These are phyloP conservation scores for Eucera pruinosa DNA, from an alignment of 2,888 invertebrate species.

Conservation along the genomic window DNA sequence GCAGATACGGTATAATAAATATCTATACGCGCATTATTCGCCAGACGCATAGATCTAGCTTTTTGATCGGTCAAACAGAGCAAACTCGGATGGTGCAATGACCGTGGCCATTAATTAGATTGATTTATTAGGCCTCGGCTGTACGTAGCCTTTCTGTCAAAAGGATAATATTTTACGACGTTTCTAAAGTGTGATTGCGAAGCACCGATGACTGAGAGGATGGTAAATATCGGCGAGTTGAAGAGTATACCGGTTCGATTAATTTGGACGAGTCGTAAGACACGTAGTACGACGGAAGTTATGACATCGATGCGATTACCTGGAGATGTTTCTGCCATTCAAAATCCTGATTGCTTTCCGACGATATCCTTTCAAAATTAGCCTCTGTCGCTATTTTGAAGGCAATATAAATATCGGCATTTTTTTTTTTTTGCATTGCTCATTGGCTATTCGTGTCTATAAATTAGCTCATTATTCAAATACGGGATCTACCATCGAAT, in stretches of 20 bases:
- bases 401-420: not conserved
- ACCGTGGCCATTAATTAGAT: slow-evolving; percentile 33
- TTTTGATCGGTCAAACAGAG: slow-evolving; percentile 30
- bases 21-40: slow-evolving; percentile 22
- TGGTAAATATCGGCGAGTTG: slow-evolving; percentile 6
- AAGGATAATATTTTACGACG: slow-evolving; percentile 42
- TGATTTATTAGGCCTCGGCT: slow-evolving; percentile 41
- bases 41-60: slow-evolving; percentile 18
- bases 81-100: slow-evolving; percentile 30
- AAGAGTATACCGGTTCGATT: slow-evolving; percentile 10
- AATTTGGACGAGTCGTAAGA: slow-evolving; percentile 14
- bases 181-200: slow-evolving; percentile 10
- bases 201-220: not conserved
- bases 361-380: not conserved
- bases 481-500: no score
- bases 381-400: not conserved
- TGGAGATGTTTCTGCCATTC: slow-evolving; percentile 9
- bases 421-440: not conserved
- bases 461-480: slow-evolving; percentile 13
- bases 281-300: not conserved
- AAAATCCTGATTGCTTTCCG: no score
- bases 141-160: slow-evolving; percentile 11
- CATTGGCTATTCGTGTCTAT: not conserved
- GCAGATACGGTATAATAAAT: slow-evolving; percentile 6
- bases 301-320: slow-evolving; percentile 10